Base-by-base conservation (phyloP, 1,140 invertebrate species). In the Gryon sp. region DNA sequence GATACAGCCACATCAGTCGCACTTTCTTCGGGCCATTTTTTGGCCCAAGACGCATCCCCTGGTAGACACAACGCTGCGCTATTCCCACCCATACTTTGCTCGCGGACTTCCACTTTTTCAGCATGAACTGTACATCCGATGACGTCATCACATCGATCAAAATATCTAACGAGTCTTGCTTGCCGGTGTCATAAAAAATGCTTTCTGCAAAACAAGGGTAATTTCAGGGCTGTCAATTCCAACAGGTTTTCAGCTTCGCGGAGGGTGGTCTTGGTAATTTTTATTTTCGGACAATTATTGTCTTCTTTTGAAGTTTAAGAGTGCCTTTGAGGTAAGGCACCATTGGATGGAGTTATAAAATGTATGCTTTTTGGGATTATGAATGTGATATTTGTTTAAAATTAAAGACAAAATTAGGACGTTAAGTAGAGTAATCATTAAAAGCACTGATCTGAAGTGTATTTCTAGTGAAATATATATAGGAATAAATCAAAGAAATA, bases 81-180 rank as follows among this genome's bases (percentile, higher is more conserved):
- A 78, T 73, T 5, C 65, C 69, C n/a, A 73, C 36, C 76, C 76
- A 78, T 2, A 78, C 76, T 36, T 69, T 73, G 40, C 59, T 78
- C 11, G 69, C 57, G 1, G 76, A 78, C 26, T 78, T 78, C 50
- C 69, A 78, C 26, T 69, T 78, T 36, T 74, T 78, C 3, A 78
- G 60, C 76, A 78, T 75, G 24, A 74, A 75, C 34, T 78, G 76
- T 43, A 78, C 70, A 22, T 78, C 76, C 20, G 65, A 28, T 1
- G 65, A 74, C 60, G 41, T 55, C 76, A 78, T 78, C 53, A 78
- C 76, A 36, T 72, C 65, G 46, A 78, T 78, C 14, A 75, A 59
- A 5, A 60, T 78, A 55, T 78, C 76, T 72, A 78, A 66, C 2
- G 60, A 41, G 34, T 78, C 76, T 53, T 66, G 66, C 40, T 75